Percentiles rank a stretch among this genome's conserved stretches.
Conservation (phyloP, 1,140 invertebrate species). For the Proales similis region DNA sequence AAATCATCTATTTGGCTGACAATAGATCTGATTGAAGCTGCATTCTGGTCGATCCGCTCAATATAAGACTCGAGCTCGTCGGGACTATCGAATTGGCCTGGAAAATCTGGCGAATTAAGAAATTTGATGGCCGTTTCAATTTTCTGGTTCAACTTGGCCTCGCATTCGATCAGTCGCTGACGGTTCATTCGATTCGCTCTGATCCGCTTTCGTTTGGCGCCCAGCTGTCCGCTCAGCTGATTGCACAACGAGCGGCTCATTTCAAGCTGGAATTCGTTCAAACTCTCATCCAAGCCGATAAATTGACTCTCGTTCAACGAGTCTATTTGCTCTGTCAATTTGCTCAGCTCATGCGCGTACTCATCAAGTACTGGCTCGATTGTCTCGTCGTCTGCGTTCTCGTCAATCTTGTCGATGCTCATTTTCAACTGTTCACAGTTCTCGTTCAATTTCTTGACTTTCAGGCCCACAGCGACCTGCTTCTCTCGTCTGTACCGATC, state of each 20-base stretch:
- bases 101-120: background rate
- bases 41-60: constrained; percentile 1
- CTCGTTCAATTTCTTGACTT: background rate
- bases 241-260: no score
- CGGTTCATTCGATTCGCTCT: background rate
- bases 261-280: no score
- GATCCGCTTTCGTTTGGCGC: no score
- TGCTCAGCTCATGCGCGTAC: constrained; percentile 6
- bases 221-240: no score
- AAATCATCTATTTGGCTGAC: constrained; percentile 13
- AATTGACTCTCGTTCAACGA: no score
- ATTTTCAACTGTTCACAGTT: constrained; percentile 31
- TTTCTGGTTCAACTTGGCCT: constrained; percentile 12
- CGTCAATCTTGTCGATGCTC: background rate
- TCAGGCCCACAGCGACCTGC: constrained; percentile 2
- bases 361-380: background rate
- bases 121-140: background rate
- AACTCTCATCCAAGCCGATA: no score
- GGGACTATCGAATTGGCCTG: background rate
- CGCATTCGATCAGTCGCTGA: background rate
- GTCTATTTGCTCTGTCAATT: constrained; percentile 5
- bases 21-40: background rate
- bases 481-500: background rate
- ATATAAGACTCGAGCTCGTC: constrained; percentile 1
- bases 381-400: background rate